These are phyloP conservation scores for Craterocephalus amniculus DNA, from an alignment of 2,797 vertebrate genomes.

Conservation along the genomic window DNA sequence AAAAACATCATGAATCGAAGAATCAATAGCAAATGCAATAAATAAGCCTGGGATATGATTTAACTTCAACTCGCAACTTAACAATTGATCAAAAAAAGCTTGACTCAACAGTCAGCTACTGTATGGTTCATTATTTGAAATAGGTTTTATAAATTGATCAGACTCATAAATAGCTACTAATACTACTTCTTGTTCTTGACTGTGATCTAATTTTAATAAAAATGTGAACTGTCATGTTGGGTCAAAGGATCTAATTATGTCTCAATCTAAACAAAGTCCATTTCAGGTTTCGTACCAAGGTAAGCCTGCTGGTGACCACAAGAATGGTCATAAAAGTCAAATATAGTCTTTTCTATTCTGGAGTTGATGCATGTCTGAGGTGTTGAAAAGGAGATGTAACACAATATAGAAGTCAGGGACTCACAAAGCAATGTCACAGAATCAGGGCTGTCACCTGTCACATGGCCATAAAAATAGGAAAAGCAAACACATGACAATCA, in stretches of 20 bases:
- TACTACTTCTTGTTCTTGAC: background rate
- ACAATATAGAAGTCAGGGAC: constrained; percentile 29
- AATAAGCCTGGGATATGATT: too few relatives aligned
- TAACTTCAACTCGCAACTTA: too few relatives aligned
- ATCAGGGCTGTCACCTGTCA: constrained; percentile 13
- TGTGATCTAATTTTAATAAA: too few relatives aligned
- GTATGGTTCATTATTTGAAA: too few relatives aligned
- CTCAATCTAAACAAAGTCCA: background rate
- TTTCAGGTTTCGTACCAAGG: constrained; percentile 1
- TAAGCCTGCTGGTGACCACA: background rate
- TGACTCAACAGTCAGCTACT: too few relatives aligned
- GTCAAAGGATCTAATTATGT: background rate
- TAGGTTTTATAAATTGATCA: too few relatives aligned
- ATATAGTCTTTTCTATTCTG: constrained; percentile 29
- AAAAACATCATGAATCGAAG: too few relatives aligned
- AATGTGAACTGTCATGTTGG: background rate
- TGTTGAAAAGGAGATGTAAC: constrained; percentile 40
- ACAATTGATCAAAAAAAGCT: too few relatives aligned
- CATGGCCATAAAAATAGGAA: constrained; percentile 24
- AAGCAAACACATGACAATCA: background rate
- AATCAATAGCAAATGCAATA: too few relatives aligned
- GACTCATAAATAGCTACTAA: background rate
- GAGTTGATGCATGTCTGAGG: constrained; percentile 6
- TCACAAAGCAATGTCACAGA: constrained; percentile 5
- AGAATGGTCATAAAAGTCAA: constrained; percentile 23